Base-by-base conservation (phyloP, 2,888 invertebrate species). In the Tinea pellionella region DNA sequence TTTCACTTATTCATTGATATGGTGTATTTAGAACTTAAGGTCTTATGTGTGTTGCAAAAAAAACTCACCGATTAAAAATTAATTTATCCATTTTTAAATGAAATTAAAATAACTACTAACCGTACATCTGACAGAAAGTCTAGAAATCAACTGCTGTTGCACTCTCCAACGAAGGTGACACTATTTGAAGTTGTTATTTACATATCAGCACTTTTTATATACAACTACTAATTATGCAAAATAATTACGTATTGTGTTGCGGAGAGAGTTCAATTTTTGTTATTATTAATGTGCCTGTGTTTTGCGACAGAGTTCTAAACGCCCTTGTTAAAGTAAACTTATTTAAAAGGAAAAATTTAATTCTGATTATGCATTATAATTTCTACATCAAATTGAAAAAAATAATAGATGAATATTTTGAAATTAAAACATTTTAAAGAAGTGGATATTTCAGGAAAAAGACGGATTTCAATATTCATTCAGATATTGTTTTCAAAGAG, bases 161-260 rank as follows among this genome's bases (percentile, higher is more conserved):
- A 59, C 32, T 16, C 11, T 4, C 30, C 12, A 30, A 57, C 30
- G n/a, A 16, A 55, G 53, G 13, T 37, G 24, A 37, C 29, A 37
- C 32, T 32, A 43, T 43, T 15, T 37, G 41, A 56, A 9, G 29
- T 19, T 18, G n/a, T 42, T 56, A 43, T 60, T 60, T 59, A 59
- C 59, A 61, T 61, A 61, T 59, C 32, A 15, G 15, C 59, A 61
- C 59, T 55, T 59, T 61, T 53, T 61, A 61, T 61, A 61, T 43
- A 30, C 41, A 9, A 19, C n/a, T 11, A 24, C 3, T 47, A 41
- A 59, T 59, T 18, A 59, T 24, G 53, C 59, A 24, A 18, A 16
- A 24, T 8, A 53, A 16, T 47, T 47, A 15, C 15, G 12, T 24
- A 53, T 19, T 53, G 24, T 53, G 53, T 24, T 2, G 53, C 12